phyloP scores from a whole-genome alignment of 2,888 invertebrate species.

The Muscina levida region DNA sequence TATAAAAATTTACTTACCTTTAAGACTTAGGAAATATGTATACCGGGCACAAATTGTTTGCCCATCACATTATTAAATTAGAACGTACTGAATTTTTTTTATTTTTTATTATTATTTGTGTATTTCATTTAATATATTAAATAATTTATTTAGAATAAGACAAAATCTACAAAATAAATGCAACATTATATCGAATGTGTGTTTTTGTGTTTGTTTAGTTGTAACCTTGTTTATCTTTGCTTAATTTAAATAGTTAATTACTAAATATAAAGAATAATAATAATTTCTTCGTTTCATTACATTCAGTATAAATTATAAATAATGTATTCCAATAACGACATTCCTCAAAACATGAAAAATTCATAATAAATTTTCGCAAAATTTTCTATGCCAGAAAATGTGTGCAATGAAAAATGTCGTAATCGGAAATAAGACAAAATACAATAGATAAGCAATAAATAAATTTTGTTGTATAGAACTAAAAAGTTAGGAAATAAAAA shows the following conservation, averaged over 20 bases:
- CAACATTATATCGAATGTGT: too few relatives aligned
- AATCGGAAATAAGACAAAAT: constrained; percentile 46
- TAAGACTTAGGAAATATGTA: too few relatives aligned
- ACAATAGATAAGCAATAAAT: constrained; percentile 11
- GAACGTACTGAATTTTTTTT: too few relatives aligned
- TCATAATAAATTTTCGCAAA: neutral
- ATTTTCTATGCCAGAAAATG: constrained; percentile 2
- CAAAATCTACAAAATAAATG: constrained; percentile 56
- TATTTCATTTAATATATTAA: constrained; percentile 50
- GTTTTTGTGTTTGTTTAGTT: constrained; percentile 54
- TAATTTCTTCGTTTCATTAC: constrained; percentile 24
- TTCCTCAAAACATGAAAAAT: constrained; percentile 31
- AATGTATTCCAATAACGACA: constrained; percentile 46
- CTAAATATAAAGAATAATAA: constrained; percentile 38
- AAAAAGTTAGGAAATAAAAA: too few relatives aligned
- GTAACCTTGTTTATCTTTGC: constrained; percentile 50
- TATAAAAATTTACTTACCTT: too few relatives aligned
- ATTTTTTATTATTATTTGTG: constrained; percentile 36
- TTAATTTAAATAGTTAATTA: constrained; percentile 38
- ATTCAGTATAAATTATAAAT: constrained; percentile 23
- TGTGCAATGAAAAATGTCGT: constrained; percentile 44
- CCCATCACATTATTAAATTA: too few relatives aligned
- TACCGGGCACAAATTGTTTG: too few relatives aligned
- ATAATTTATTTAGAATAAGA: constrained; percentile 46
- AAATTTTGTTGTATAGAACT: neutral